Percentiles rank a stretch among this genome's conserved stretches.
Evolutionary conservation across 2,888 invertebrate species (phyloP).

Genomic region (Epinotia bilunana): DNA sequence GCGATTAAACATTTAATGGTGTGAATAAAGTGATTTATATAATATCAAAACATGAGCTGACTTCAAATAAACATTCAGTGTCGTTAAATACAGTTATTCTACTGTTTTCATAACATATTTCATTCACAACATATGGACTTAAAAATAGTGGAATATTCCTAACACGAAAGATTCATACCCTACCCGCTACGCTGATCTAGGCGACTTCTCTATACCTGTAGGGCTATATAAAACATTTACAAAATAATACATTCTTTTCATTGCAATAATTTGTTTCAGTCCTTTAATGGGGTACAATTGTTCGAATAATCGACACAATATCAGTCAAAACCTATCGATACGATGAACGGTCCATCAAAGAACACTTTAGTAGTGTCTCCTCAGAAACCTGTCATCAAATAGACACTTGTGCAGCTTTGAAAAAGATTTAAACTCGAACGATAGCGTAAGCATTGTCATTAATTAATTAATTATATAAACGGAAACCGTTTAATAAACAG

Average conservation of each 20-base stretch:
- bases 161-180: constrained; percentile 45
- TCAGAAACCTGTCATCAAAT: not conserved
- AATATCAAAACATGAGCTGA: constrained; percentile 14
- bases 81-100: constrained; percentile 9
- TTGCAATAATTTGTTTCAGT: constrained; percentile 11
- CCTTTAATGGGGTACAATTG: not conserved
- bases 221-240: constrained; percentile 16
- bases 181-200: constrained; percentile 38
- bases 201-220: constrained; percentile 5
- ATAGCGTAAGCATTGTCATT: not conserved
- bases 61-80: constrained; percentile 23
- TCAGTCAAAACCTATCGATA: constrained; percentile 14
- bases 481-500: constrained; percentile 11
- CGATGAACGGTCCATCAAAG: constrained; percentile 7
- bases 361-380: constrained; percentile 3
- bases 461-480: not conserved
- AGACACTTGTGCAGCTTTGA: not conserved
- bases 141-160: constrained; percentile 55
- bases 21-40: not conserved
- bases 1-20: not conserved
- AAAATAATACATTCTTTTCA: constrained; percentile 13
- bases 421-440: not conserved
- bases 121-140: constrained; percentile 46
- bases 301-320: constrained; percentile 5
- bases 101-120: not conserved